Evolutionary conservation across 2,888 invertebrate species (phyloP), one percentile per base, ranked within the genome.

Genomic region (Cryptus armator): DNA sequence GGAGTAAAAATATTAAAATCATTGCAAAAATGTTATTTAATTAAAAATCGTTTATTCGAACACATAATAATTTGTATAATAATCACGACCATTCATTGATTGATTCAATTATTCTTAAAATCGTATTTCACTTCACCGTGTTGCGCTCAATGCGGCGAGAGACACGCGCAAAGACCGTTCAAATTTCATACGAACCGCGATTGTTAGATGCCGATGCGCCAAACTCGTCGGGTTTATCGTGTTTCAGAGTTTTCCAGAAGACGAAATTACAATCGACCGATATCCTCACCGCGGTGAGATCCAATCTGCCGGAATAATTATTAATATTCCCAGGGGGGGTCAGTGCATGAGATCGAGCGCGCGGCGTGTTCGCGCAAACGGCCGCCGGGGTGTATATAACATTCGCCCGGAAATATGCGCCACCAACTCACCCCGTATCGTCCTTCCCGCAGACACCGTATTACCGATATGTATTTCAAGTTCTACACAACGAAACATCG

Each of bases 271-370:
- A 74, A 74, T 74, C 74, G 74, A 24, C 62, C 46, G 29, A 10
- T 56, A 29, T 51, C 12, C 53, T 43, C 48, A 19, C 29, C 29
- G 44, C 67, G 56, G 56, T 77, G 56, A 67, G 56, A 77, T 77
- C 77, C 66, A 77, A 77, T 77, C 67, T 67, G 43, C 53, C 56
- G 77, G 53, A 67, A 77, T 77, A 77, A 77, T 67, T 77, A 77
- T 77, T 77, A 77, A 77, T 77, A 77, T 56, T 77, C 56, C 71
- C 53, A 67, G 68, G 51, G 74, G 4, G 56, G 56, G n/a, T 1
- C 3, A 1, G 16, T 71, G 43, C 16, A 80, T 64, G 68, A 51
- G 24, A 53, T 83, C 16, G 44, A 66, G 66, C 68, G 48, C 44
- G 46, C 19, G 81, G 68, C 16, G 67, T 19, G 46, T 37, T 14